Conservation (phyloP, 2,797 vertebrate species). For the Heterohyrax brucei region DNA sequence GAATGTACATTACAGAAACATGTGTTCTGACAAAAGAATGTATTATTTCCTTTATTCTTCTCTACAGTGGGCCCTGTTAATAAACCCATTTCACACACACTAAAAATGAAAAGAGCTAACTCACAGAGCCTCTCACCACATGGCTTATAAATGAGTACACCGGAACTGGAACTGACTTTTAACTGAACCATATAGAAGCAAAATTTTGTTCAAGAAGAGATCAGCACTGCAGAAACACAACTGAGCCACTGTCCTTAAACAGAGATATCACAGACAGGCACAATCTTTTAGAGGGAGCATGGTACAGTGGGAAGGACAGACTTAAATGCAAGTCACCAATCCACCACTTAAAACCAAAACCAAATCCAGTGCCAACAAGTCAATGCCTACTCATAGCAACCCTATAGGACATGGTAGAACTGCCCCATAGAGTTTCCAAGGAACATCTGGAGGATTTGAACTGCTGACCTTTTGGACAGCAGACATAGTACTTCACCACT, state of each 20-base stretch:
- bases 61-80: slow-evolving; percentile 25
- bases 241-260: slow-evolving; percentile 36
- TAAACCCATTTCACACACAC: slow-evolving; percentile 60
- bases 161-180: slow-evolving; percentile 63
- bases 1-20: slow-evolving; percentile 71
- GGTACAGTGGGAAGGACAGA: not conserved
- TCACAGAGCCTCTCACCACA: not conserved
- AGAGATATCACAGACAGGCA: not conserved
- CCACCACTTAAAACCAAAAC: not conserved
- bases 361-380: too few relatives aligned
- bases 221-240: slow-evolving; percentile 61
- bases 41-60: slow-evolving; percentile 36
- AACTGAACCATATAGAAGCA: slow-evolving; percentile 45
- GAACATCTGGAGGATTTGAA: too few relatives aligned
- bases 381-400: too few relatives aligned
- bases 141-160: slow-evolving; percentile 49
- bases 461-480: too few relatives aligned
- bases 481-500: too few relatives aligned
- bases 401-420: too few relatives aligned
- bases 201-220: slow-evolving; percentile 55
- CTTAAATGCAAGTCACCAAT: not conserved
- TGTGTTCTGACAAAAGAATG: not conserved
- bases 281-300: slow-evolving; percentile 4
- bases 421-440: too few relatives aligned
- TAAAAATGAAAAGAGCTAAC: slow-evolving; percentile 68